Evolutionary conservation across 37 sponge, comb jelly and placozoan genomes (phyloP).

Genomic region (Halisarca cf. caerulea): DNA sequence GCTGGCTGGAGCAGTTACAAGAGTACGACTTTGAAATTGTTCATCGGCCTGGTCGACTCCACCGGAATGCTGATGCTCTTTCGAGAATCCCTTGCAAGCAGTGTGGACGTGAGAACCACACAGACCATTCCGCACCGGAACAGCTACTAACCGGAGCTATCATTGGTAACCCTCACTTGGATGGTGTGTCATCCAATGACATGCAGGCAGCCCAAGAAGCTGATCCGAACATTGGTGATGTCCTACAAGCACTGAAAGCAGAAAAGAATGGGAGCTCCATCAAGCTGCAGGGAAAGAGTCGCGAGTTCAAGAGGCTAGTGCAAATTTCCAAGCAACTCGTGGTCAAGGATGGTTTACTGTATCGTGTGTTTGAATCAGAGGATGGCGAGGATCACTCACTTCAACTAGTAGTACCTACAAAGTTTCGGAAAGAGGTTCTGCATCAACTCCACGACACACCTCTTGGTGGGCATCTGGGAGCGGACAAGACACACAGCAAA

Average conservation of each 20-base stretch:
- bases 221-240: no score
- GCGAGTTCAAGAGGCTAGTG: no score
- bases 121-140: no score
- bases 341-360: no score
- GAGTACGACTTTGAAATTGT: slow-evolving; percentile 24
- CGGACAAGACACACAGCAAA: slow-evolving; percentile 5
- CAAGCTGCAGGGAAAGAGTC: slow-evolving; percentile 21
- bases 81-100: neutral
- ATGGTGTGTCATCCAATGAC: no score
- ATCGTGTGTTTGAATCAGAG: neutral
- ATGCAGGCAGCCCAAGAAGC: no score
- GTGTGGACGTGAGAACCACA: no score
- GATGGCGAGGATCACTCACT: neutral
- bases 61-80: slow-evolving; percentile 28
- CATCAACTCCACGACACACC: neutral
- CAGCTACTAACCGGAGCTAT: no score
- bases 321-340: no score
- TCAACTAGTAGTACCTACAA: neutral
- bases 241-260: no score
- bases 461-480: slow-evolving; percentile 10
- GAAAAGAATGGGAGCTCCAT: no score
- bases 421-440: neutral
- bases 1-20: slow-evolving; percentile 34
- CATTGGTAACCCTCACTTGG: no score
- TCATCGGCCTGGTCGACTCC: neutral